Base-by-base conservation (phyloP, 1,140 invertebrate genomes). In the Drosophila repleta region DNA sequence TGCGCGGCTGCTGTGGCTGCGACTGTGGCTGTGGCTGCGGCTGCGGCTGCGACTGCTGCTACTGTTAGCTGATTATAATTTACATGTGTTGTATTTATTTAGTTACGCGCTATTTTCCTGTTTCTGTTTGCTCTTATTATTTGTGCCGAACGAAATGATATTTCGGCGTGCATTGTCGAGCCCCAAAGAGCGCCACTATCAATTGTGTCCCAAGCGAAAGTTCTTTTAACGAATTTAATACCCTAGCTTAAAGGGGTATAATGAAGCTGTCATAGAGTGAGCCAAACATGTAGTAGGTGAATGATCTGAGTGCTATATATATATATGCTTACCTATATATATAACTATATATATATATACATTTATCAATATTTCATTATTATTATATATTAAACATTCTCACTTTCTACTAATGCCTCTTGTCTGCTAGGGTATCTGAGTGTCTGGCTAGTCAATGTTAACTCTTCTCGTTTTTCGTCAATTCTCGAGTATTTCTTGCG, bases 61-160 rank as follows among this genome's bases (percentile, higher is more conserved):
- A 24, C 20, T 29, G 60, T 41, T 57, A 29, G 13, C 17, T 63
- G 49, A 51, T 57, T 69, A 60, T 63, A 75, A 83, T 75, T 76
- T 84, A 83, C 71, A 79, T 83, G 73, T 75, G 61, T 68, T 71
- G 58, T 80, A 64, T 80, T 80, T 80, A 74, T 67, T 80, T 80
- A 74, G 71, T 75, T 79, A 63, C 71, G 73, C 73, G 61, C 67
- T 71, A 71, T 71, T 71, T 75, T 75, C 18, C 73, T 58, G 56
- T 56, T 73, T n/a, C 58, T 66, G 49, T 65, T 75, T 75, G 67
- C 56, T 65, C 60, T 61, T 75, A 60, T 75, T 62, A 75, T 75
- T 75, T 71, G 61, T 65, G 48, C 29, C 32, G 48, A 68, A 53
- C 57, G 39, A 43, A 66, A 57, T 66, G 43, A 49, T 66, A 66